Base-by-base conservation (phyloP, 2,797 vertebrate species). In the Danio jaintianensis region DNA sequence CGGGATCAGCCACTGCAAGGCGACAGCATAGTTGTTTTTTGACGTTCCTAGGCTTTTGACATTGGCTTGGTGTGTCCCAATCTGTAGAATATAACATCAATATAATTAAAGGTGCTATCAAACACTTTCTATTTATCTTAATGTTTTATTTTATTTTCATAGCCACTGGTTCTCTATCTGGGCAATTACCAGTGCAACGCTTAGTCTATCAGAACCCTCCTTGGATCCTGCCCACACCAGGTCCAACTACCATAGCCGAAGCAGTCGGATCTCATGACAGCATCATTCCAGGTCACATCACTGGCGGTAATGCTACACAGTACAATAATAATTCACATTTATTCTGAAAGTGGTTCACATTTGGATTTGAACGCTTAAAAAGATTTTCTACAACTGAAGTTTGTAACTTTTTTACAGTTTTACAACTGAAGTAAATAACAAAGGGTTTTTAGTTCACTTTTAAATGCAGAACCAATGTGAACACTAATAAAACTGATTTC, bases 141-240 rank as follows among this genome's bases (percentile, higher is more conserved):
- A 2, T 20, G n/a, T 45, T 58, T 45, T 15, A 9, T n/a, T 6
- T 7, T 6, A 12, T 18, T 59, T n/a, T 68, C 5, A 36, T 8
- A 75, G 68, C 15, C 16, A 63, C 9, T 22, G 2, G 53, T 7
- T 7, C 63, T 45, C 16, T 74, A 38, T 61, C 58, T 0, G 5
- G 22, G 3, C 0, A 61, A 63, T 0, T 61, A 3, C n/a, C 59
- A 6, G 10, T 64, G 12, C 20, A n/a, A 10, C 29, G 0, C 0
- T 0, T 91, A 0, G 81, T 91, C 48, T 86, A 91, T 67, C 18
- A 86, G 56, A 18, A 16, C 6, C 93, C 94, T 0, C 87, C 89
- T 5, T 90, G 89, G 91, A 86, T 86, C 75, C 80, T 1, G 3
- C 58, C 53, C 15, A 78, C 83, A 61, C 10, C 55, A 0, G 9